A percentile compares a stretch with the other conserved stretches of the same genome.
phyloP scores from a whole-genome alignment of 2,113 vertebrate genomes.

The Suncus etruscus region DNA sequence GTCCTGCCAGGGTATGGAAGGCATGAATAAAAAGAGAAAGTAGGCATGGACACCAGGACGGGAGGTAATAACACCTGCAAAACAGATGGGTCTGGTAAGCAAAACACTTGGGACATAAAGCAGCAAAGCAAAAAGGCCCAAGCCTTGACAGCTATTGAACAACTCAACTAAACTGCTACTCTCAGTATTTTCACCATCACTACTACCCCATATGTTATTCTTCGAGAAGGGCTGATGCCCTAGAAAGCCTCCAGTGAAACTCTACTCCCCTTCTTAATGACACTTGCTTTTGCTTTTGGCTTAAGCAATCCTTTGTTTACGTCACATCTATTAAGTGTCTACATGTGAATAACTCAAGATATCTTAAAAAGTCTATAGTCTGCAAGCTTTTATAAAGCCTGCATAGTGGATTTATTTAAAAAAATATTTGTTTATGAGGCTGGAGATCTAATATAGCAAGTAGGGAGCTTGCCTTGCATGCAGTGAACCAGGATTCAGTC shows the following conservation, averaged over 20 bases:
- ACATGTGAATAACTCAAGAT: no score
- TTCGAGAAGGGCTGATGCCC: background rate
- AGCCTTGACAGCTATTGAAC: background rate
- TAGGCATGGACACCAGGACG: background rate
- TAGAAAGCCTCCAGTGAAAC: background rate
- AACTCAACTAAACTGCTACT: background rate
- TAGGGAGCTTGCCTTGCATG: no score
- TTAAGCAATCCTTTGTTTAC: background rate
- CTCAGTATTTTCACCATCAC: background rate
- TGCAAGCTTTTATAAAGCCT: no score
- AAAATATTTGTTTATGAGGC: constrained; percentile 13
- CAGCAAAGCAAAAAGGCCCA: background rate
- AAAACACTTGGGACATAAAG: background rate
- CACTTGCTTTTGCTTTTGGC: background rate
- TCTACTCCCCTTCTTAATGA: background rate
- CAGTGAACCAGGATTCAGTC: no score
- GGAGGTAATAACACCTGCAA: background rate
- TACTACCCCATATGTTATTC: background rate
- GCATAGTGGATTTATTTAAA: no score
- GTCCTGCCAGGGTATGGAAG: constrained; percentile 51
- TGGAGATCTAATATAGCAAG: no score
- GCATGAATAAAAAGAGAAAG: background rate
- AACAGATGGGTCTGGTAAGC: constrained; percentile 31
- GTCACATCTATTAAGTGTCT: background rate
- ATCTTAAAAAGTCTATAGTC: no score